Evolutionary conservation across 2,797 vertebrate genomes (phyloP).

Genomic region (Siniperca obscura): DNA sequence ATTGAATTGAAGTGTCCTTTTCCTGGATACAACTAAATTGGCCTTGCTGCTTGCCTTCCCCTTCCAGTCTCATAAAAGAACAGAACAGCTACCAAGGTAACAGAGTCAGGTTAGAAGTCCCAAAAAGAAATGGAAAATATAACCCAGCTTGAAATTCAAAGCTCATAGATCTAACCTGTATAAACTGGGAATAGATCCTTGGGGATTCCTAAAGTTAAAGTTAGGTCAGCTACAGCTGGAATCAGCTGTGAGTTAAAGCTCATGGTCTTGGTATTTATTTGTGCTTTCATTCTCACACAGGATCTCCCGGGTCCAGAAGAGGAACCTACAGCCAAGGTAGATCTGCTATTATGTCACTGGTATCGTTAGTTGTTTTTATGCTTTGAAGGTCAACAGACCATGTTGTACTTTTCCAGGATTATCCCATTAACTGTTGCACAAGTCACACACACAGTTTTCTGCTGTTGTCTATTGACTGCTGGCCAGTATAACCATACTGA

Average conservation of each 20-base stretch:
- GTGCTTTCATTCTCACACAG: slow-evolving; percentile 63
- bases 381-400: neutral
- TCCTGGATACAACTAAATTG: neutral
- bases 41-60: neutral
- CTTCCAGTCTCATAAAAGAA: slow-evolving; percentile 22
- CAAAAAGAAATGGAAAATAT: slow-evolving; percentile 21
- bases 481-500: neutral
- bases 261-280: slow-evolving; percentile 37
- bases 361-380: neutral
- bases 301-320: slow-evolving; percentile 85
- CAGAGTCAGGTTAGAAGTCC: neutral
- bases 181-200: slow-evolving; percentile 12
- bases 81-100: neutral
- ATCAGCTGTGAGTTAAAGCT: slow-evolving; percentile 46
- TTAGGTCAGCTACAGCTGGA: slow-evolving; percentile 13
- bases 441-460: neutral
- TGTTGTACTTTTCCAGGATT: slow-evolving; percentile 12
- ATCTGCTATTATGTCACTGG: slow-evolving; percentile 16
- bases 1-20: neutral
- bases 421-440: neutral
- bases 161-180: neutral
- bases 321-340: slow-evolving; percentile 90
- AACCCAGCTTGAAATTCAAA: slow-evolving; percentile 20
- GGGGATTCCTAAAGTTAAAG: slow-evolving; percentile 29
- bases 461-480: neutral